Conservation (phyloP, 2,113 vertebrate species). For the Eolophus roseicapilla region DNA sequence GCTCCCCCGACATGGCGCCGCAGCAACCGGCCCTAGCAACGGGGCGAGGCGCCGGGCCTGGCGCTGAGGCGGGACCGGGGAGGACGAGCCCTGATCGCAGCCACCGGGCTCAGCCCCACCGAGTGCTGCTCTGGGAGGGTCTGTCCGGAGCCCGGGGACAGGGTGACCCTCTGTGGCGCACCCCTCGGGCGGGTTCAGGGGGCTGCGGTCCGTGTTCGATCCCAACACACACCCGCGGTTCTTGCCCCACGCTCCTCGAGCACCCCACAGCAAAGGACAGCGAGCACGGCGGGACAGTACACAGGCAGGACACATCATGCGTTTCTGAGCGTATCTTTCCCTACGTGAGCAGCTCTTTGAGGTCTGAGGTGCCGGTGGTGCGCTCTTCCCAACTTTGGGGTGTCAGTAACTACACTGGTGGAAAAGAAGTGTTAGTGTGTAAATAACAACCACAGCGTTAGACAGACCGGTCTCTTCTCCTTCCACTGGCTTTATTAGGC, state of each 20-base stretch:
- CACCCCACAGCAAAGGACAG: background rate
- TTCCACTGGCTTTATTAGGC: background rate
- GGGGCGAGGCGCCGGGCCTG: too few relatives aligned
- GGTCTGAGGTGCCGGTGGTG: accelerated
- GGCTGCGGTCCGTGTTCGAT: too few relatives aligned
- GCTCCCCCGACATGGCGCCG: background rate
- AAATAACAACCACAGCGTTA: background rate
- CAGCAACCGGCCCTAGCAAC: too few relatives aligned
- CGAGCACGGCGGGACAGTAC: accelerated
- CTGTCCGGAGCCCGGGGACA: background rate
- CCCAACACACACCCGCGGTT: background rate
- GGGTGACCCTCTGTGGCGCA: too few relatives aligned
- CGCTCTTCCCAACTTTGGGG: accelerated
- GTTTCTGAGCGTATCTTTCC: accelerated
- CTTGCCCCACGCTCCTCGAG: too few relatives aligned
- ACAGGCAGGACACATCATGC: accelerated
- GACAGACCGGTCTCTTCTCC: background rate
- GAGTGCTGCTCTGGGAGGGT: too few relatives aligned
- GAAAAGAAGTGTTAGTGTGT: background rate
- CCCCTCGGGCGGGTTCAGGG: too few relatives aligned
- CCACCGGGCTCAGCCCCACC: too few relatives aligned
- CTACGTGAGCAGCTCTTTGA: background rate
- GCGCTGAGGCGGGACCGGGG: too few relatives aligned
- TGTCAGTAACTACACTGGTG: accelerated
- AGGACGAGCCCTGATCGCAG: too few relatives aligned